Conservation (phyloP, 2,797 vertebrate species). For the Acanthurus leucopareius region DNA sequence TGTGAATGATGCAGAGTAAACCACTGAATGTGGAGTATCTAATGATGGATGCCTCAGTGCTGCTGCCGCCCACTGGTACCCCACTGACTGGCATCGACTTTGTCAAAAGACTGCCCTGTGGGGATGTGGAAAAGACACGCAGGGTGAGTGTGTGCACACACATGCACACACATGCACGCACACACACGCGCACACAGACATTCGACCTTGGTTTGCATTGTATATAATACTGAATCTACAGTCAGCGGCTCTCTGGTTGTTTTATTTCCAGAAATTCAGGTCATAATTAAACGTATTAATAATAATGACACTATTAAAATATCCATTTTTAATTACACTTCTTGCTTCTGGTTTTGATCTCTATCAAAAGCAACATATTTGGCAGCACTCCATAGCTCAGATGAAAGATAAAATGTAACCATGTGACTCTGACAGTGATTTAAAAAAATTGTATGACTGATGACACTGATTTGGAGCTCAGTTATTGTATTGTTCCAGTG, state of each 20-base stretch:
- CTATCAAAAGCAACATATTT: not conserved
- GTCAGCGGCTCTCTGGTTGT: not conserved
- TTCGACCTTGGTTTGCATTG: not conserved
- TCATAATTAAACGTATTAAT: not conserved
- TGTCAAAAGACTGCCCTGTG: conserved; percentile 96
- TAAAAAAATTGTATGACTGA: not conserved
- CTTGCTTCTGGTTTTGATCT: not conserved
- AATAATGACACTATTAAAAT: not conserved
- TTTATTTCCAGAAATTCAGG: not conserved
- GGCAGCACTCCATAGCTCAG: not conserved
- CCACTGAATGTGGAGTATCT: conserved; percentile 99
- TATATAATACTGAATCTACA: not conserved
- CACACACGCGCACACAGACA: conserved; percentile 15
- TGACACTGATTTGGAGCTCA: not conserved
- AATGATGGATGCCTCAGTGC: conserved; percentile 99
- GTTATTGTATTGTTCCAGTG: not conserved
- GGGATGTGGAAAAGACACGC: conserved; percentile 96
- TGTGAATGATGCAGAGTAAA: conserved; percentile 88
- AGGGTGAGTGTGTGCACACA: conserved; percentile 85
- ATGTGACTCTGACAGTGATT: not conserved
- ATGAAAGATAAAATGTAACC: not conserved
- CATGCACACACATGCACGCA: conserved; percentile 6
- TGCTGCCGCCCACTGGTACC: conserved; percentile 96
- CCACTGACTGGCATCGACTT: conserved; percentile 98
- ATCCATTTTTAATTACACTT: not conserved